Conservation (phyloP, 2,797 vertebrate genomes). For the Paedocypris micromegethes region DNA sequence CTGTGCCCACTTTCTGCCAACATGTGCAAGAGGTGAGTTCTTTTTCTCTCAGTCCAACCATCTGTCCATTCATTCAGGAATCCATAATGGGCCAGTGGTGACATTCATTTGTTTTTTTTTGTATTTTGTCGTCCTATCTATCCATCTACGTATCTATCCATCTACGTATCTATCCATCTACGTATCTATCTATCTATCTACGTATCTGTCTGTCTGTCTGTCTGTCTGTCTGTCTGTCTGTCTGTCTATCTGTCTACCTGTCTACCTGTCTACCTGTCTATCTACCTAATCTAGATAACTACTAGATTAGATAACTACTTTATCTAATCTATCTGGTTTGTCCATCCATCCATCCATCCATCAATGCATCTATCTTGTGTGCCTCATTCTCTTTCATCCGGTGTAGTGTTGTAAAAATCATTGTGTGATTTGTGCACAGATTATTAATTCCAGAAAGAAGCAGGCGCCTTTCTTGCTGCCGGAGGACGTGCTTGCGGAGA, state of each 20-base stretch:
- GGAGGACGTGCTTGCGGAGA: conserved; percentile 71
- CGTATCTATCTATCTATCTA: neutral
- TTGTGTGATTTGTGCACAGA: conserved; percentile 57
- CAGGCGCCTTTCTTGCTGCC: conserved; percentile 76
- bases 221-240: neutral
- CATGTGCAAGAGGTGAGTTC: conserved; percentile 74
- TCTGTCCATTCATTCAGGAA: neutral
- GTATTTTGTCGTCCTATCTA: neutral
- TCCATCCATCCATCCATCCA: too few relatives aligned
- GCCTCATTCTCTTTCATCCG: neutral
- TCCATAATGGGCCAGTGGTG: too few relatives aligned
- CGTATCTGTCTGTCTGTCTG: neutral
- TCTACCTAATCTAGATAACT: too few relatives aligned
- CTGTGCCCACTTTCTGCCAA: conserved; percentile 74
- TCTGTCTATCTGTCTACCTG: neutral
- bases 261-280: neutral
- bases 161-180: rapidly evolving
- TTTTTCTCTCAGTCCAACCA: neutral
- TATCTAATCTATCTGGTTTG: too few relatives aligned
- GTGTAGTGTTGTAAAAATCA: conserved; percentile 1
- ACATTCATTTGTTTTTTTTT: too few relatives aligned
- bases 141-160: rapidly evolving
- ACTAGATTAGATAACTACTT: too few relatives aligned
- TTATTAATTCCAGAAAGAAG: conserved; percentile 74
- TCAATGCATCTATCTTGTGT: too few relatives aligned